Percentiles rank a stretch among this genome's conserved stretches.
Evolutionary conservation across 1,140 invertebrate species (phyloP).

Genomic region (Penaeus japonicus): DNA sequence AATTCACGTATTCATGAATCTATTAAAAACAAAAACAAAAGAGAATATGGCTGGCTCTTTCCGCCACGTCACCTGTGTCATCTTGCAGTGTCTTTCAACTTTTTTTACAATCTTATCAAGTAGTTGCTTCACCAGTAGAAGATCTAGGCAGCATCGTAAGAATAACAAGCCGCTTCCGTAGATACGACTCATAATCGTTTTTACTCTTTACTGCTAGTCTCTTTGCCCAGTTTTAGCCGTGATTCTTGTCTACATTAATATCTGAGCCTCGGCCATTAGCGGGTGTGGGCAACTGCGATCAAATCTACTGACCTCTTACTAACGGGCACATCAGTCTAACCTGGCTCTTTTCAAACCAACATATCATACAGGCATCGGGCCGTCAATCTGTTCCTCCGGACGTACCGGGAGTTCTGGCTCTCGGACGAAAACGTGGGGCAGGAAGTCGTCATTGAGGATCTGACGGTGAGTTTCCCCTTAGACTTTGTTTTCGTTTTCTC

Average conservation of each 20-base stretch:
- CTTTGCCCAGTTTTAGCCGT: background rate
- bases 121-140: conserved; percentile 1
- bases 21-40: background rate
- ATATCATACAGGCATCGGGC: conserved; percentile 85
- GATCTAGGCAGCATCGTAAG: no score
- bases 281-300: conserved; percentile 29
- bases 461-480: conserved; percentile 74
- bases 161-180: no score
- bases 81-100: conserved; percentile 2
- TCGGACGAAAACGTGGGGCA: conserved; percentile 94
- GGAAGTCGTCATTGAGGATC: conserved; percentile 96
- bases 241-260: conserved; percentile 40
- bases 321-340: conserved; percentile 58
- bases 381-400: conserved; percentile 95
- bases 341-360: conserved; percentile 60
- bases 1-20: background rate
- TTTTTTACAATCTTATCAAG: background rate
- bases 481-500: no score
- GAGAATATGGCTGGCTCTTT: conserved; percentile 21
- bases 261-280: conserved; percentile 33
- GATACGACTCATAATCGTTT: no score
- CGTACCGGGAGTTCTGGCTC: conserved; percentile 94
- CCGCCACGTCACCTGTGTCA: background rate
- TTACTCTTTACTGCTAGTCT: background rate
- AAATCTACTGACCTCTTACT: conserved; percentile 39